phyloP scores from a whole-genome alignment of 2,113 vertebrate genomes.

The Sander vitreus region DNA sequence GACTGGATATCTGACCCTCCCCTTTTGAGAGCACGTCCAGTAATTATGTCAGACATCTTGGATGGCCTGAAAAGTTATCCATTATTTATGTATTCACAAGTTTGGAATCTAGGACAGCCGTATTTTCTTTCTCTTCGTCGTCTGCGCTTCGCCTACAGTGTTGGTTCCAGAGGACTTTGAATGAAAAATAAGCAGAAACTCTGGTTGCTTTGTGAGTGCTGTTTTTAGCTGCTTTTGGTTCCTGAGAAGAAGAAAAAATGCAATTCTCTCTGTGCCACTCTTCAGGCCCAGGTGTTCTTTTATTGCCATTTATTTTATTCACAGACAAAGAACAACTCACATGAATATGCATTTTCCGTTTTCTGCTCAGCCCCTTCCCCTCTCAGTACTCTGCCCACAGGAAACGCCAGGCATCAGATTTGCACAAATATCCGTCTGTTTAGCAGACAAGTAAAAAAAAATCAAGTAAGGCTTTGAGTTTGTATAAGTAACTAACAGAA shows the following conservation, averaged over 20 bases:
- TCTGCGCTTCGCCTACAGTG: conserved; percentile 23
- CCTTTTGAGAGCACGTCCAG: conserved; percentile 68
- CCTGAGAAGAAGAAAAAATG: conserved; percentile 9
- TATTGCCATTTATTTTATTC: conserved; percentile 30
- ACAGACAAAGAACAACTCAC: conserved; percentile 5
- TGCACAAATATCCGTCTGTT: neutral
- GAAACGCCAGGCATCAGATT: neutral
- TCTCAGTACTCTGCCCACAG: neutral
- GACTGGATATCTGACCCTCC: conserved; percentile 68
- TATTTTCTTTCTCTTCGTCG: conserved; percentile 13
- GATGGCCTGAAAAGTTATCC: conserved; percentile 73
- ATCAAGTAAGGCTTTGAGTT: neutral
- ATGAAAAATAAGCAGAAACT: conserved; percentile 44
- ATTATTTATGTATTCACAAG: conserved; percentile 78
- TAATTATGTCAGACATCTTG: conserved; percentile 78
- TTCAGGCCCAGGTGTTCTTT: conserved; percentile 33
- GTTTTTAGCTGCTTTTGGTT: conserved; percentile 31
- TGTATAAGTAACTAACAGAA: neutral
- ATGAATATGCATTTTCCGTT: conserved; percentile 36
- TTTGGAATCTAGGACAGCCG: conserved; percentile 77
- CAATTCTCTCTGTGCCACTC: neutral
- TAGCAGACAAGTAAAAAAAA: neutral
- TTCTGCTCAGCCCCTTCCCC: neutral
- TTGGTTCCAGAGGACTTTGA: conserved; percentile 36
- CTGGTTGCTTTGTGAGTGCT: conserved; percentile 23